Base-by-base conservation (phyloP, 2,113 vertebrate species). In the Perca fluviatilis region DNA sequence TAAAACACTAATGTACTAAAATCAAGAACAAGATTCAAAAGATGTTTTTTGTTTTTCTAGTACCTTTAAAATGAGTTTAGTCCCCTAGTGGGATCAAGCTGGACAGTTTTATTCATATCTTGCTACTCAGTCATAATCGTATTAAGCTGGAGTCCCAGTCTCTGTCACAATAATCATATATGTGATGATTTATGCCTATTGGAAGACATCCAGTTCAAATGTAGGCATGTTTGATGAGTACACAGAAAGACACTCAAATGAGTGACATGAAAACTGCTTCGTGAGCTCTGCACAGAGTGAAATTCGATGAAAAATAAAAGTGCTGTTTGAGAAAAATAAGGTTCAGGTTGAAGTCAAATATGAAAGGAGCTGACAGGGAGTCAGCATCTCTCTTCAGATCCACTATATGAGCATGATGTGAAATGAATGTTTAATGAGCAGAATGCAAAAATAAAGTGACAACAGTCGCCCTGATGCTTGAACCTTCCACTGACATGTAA, bases 381-480 rank as follows among this genome's bases (percentile, higher is more conserved):
- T 57, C 47, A 46, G 51, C 49, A 8, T 56, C 71, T 71, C 10
- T 25, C 56, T 15, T 61, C 72, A 46, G 25, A 82, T 62, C 63
- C 51, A 43, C 56, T 27, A 10, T 46, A 36, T 40, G 50, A 84
- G 65, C 63, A 56, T 21, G 46, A 61, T 62, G 74, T 54, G 10
- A 69, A 33, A 50, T 84, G 72, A 82, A 79, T 80, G 71, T 80
- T 79, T 87, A 54, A 79, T 79, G 71, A 68, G 78, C 61, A 51
- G 18, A 50, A 56, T 23, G 33, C 43, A 50, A 54, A 78, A 64
- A 53, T 13, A 63, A 66, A 68, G 47, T 65, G 71, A 79, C 63
- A 43, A 53, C 47, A 60, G 61, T 33, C 2, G 25, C 53, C 36
- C 47, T 14, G 72, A 58, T 43, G 60, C 72, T 18, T 72, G 50